These are phyloP conservation scores for Sminthopsis crassicaudata DNA, from an alignment of 2,113 vertebrate species.

Conservation along the genomic window DNA sequence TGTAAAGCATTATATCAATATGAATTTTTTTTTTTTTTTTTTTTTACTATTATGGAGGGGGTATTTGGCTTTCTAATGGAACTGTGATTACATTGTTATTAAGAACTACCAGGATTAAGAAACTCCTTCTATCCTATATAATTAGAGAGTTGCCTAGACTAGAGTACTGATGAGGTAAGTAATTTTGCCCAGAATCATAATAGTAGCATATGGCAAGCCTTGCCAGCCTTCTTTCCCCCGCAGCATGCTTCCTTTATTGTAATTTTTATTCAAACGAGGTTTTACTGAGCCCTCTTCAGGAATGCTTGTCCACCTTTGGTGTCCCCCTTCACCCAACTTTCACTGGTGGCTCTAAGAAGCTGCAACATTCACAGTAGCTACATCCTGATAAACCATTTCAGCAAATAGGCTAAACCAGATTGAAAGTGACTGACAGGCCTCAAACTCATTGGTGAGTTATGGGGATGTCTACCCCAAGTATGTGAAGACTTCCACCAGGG, in stretches of 20 bases:
- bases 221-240: neutral
- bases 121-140: neutral
- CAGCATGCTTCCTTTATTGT: neutral
- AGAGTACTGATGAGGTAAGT: neutral
- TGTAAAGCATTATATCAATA: neutral
- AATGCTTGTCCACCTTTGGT: neutral
- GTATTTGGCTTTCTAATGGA: neutral
- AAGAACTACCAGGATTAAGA: neutral
- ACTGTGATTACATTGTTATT: neutral
- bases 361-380: neutral
- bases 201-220: neutral
- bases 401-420: too few species aligned
- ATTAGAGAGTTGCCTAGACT: neutral
- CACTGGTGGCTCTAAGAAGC: neutral
- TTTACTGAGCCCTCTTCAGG: neutral
- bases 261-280: neutral
- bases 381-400: too few species aligned
- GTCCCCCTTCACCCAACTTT: neutral
- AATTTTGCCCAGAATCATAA: neutral
- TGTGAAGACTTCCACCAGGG: too few species aligned
- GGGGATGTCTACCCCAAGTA: too few species aligned
- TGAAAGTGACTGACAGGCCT: too few species aligned
- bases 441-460: too few species aligned
- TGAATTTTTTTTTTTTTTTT: neutral
- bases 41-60: neutral